Percentiles rank a stretch among this genome's conserved stretches.
These are phyloP conservation scores for Ptiloglossa arizonensis DNA, from an alignment of 1,140 invertebrate genomes.

Conservation along the genomic window DNA sequence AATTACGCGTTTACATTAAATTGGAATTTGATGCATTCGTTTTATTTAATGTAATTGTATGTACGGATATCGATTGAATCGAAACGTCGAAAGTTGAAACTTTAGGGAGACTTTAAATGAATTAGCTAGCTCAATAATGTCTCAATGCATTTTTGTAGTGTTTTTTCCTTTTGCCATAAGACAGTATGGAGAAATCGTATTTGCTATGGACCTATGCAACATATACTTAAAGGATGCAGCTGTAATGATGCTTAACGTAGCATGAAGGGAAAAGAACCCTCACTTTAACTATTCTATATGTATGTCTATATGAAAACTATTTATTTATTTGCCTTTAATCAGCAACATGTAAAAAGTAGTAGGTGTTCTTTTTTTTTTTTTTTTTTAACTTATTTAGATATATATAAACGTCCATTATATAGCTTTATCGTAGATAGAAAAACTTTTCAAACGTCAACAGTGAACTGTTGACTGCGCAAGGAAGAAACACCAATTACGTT, in stretches of 20 bases:
- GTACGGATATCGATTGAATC: conserved; percentile 45
- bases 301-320: conserved; percentile 47
- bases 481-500: conserved; percentile 82
- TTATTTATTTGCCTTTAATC: conserved; percentile 65
- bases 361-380: conserved; percentile 49
- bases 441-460: conserved; percentile 78
- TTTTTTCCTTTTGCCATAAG: conserved; percentile 49
- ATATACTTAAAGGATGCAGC: conserved; percentile 52
- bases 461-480: conserved; percentile 80
- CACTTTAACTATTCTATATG: conserved; percentile 45
- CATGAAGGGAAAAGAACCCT: conserved; percentile 39
- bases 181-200: conserved; percentile 37
- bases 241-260: conserved; percentile 60
- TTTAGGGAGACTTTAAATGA: conserved; percentile 42
- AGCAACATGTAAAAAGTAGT: conserved; percentile 61
- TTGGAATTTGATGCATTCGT: conserved; percentile 38
- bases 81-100: conserved; percentile 37
- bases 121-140: conserved; percentile 45
- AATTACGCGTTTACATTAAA: conserved; percentile 42
- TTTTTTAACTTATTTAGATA: conserved; percentile 67
- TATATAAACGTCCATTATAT: conserved; percentile 74
- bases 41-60: conserved; percentile 33
- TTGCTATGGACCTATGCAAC: conserved; percentile 55
- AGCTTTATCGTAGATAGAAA: conserved; percentile 79
- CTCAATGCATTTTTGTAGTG: conserved; percentile 50